Evolutionary conservation across 2,797 vertebrate species (phyloP).

Genomic region (Schizopygopsis malacanthus): DNA sequence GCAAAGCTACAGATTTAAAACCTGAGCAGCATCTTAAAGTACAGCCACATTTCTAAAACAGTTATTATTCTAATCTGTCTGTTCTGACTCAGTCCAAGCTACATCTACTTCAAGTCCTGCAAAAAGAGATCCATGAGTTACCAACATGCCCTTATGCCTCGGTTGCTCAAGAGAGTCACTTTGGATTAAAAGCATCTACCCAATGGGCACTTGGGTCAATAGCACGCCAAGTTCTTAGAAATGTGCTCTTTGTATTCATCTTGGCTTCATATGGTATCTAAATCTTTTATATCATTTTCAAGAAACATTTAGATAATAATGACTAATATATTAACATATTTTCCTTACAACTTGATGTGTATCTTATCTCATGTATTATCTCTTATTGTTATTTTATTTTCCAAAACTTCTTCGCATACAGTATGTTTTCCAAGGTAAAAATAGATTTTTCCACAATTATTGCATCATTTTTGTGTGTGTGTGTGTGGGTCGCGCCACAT

Average conservation of each 20-base stretch:
- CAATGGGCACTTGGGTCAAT: neutral
- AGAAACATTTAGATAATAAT: neutral
- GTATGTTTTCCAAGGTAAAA: neutral
- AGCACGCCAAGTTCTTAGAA: neutral
- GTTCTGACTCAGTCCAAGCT: neutral
- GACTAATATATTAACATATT: neutral
- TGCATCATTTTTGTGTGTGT: neutral
- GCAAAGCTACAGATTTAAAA: neutral
- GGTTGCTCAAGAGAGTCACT: neutral
- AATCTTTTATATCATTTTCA: neutral
- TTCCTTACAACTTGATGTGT: neutral
- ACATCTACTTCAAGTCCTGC: too few species aligned
- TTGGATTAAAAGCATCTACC: neutral
- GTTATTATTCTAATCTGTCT: neutral
- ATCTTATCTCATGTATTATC: neutral
- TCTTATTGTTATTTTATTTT: neutral
- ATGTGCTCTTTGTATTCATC: neutral
- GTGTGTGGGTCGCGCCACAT: neutral
- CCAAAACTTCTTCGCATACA: neutral
- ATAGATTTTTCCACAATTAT: neutral
- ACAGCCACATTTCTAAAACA: neutral
- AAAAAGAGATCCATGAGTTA: too few species aligned
- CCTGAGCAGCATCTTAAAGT: slow-evolving; percentile 1
- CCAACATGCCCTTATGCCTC: too few species aligned
- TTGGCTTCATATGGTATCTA: neutral